These are phyloP conservation scores for Encarsia formosa DNA, from an alignment of 2,888 invertebrate species.

Conservation along the genomic window DNA sequence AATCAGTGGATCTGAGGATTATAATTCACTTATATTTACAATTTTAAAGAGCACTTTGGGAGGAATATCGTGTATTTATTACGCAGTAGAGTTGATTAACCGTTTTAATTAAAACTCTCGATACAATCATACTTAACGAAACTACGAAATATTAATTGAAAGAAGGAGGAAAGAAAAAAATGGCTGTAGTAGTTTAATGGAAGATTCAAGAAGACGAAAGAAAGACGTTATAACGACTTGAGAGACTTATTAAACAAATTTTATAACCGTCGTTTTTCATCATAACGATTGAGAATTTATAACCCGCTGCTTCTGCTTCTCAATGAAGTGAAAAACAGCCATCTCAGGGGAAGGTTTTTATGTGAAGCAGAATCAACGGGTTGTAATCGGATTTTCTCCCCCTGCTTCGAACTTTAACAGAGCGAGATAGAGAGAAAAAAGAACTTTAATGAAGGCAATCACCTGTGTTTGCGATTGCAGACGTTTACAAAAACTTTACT, in stretches of 20 bases:
- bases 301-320: neutral
- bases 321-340: conserved; percentile 16
- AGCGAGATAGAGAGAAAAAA: neutral
- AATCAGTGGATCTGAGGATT: too few species aligned
- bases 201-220: too few species aligned
- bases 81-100: too few species aligned
- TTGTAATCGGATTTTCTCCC: conserved; percentile 15
- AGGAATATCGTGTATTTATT: too few species aligned
- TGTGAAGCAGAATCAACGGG: neutral
- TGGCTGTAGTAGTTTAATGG: too few species aligned
- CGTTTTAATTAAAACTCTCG: too few species aligned
- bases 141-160: too few species aligned
- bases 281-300: conserved; percentile 6
- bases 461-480: conserved; percentile 13
- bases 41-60: too few species aligned
- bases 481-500: conserved; percentile 12
- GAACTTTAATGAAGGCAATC: conserved; percentile 23
- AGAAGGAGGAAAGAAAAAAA: too few species aligned
- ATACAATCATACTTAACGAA: too few species aligned
- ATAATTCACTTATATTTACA: too few species aligned
- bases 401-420: neutral
- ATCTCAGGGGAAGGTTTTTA: neutral
- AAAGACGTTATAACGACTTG: too few species aligned
- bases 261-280: conserved; percentile 15
- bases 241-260: conserved; percentile 19